phyloP scores from a whole-genome alignment of 2,113 vertebrate species.

The Picathartes gymnocephalus region DNA sequence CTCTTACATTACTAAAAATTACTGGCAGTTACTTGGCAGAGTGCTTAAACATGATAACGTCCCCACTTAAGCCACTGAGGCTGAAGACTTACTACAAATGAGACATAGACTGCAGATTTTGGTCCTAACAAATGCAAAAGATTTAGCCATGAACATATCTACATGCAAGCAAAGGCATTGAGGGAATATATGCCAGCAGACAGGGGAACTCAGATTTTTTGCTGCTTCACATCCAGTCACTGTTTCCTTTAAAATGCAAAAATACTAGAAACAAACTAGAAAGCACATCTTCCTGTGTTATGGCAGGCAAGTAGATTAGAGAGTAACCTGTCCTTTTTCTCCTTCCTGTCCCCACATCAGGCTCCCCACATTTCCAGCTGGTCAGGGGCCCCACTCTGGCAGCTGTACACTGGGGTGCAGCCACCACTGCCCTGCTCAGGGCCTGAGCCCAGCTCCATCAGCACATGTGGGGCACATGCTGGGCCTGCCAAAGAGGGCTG shows the following conservation, averaged over 20 bases:
- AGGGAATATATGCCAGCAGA: not conserved
- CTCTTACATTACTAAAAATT: not conserved
- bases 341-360: not conserved
- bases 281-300: not conserved
- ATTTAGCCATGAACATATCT: not conserved
- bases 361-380: not conserved
- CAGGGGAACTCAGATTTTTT: not conserved
- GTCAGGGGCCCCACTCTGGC: too few species aligned
- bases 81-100: not conserved
- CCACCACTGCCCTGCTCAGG: not conserved
- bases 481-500: not conserved
- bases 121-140: not conserved
- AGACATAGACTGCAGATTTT: not conserved
- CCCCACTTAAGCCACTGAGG: not conserved
- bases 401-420: not conserved
- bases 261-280: not conserved
- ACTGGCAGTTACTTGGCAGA: not conserved
- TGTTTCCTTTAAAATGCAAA: not conserved
- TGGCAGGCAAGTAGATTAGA: not conserved
- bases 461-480: accelerated
- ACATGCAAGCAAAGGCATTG: not conserved
- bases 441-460: not conserved
- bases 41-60: not conserved
- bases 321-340: not conserved
- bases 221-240: not conserved